Percentiles rank a stretch among this genome's conserved stretches.
phyloP scores from a whole-genome alignment of 1,140 invertebrate species.

The Euwallacea similis region DNA sequence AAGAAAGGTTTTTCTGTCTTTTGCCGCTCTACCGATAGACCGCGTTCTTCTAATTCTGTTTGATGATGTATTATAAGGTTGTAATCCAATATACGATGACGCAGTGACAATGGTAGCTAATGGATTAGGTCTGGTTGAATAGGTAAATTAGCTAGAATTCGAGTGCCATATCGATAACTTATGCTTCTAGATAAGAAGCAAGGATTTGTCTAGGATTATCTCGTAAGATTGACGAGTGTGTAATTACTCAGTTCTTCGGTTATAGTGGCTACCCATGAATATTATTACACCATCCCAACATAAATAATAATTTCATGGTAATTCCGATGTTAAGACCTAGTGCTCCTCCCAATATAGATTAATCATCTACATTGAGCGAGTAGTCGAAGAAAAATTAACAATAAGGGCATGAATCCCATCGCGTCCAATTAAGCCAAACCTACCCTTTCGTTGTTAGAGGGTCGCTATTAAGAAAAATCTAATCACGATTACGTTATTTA shows the following conservation, averaged over 20 bases:
- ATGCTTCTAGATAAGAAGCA: slow-evolving; percentile 27
- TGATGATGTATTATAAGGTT: slow-evolving; percentile 39
- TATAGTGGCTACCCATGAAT: background rate
- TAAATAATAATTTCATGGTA: slow-evolving; percentile 12
- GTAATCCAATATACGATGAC: slow-evolving; percentile 40
- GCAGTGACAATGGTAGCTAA: slow-evolving; percentile 39
- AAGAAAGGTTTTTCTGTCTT: slow-evolving; percentile 18
- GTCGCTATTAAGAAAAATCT: slow-evolving; percentile 33
- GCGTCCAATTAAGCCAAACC: slow-evolving; percentile 33
- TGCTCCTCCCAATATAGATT: slow-evolving; percentile 19
- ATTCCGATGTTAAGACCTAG: slow-evolving; percentile 5
- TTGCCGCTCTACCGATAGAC: slow-evolving; percentile 9
- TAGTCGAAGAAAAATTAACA: slow-evolving; percentile 28
- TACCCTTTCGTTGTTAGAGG: slow-evolving; percentile 27
- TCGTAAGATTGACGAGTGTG: slow-evolving; percentile 37
- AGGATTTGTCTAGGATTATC: slow-evolving; percentile 31
- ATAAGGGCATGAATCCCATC: slow-evolving; percentile 27
- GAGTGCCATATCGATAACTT: slow-evolving; percentile 38
- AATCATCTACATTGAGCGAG: slow-evolving; percentile 5
- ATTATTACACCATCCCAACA: background rate
- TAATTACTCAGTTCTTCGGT: background rate
- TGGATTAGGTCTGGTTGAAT: slow-evolving; percentile 36
- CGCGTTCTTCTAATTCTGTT: slow-evolving; percentile 32
- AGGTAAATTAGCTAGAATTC: slow-evolving; percentile 34
- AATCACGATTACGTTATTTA: slow-evolving; percentile 34